Evolutionary conservation across 2,113 vertebrate species (phyloP).

Genomic region (Sakesphorus luctuosus): DNA sequence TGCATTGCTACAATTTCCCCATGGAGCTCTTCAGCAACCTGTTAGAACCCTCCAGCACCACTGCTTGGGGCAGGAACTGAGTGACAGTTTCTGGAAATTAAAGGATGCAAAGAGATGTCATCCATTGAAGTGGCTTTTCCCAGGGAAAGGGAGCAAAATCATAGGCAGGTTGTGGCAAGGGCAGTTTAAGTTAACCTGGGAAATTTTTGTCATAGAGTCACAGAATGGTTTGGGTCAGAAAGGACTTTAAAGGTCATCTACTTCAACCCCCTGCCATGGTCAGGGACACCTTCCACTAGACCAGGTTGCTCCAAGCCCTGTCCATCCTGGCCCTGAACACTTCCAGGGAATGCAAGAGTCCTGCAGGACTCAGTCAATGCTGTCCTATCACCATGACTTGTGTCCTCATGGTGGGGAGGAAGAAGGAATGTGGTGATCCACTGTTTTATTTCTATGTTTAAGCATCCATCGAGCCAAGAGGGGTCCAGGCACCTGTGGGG

Average conservation of each 20-base stretch:
- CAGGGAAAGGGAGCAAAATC: neutral
- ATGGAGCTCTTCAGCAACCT: neutral
- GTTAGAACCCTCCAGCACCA: neutral
- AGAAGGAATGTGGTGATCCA: neutral
- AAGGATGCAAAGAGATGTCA: neutral
- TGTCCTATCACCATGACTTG: accelerated
- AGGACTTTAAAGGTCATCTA: neutral
- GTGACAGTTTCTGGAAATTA: neutral
- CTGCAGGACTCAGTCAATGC: accelerated
- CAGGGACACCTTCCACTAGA: neutral
- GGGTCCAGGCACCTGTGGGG: neutral
- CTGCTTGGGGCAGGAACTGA: neutral
- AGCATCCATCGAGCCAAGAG: accelerated
- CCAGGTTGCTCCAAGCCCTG: neutral
- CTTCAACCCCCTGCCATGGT: neutral
- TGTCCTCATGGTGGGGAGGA: neutral
- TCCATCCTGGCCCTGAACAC: neutral
- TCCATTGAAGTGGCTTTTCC: neutral
- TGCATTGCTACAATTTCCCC: no score
- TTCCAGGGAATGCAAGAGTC: neutral
- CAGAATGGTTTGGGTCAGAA: neutral
- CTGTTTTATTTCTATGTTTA: neutral
- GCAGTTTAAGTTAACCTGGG: neutral
- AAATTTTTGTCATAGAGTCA: neutral
- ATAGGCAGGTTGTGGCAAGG: accelerated